Conservation (phyloP, 2,113 vertebrate species). For the Synodontis membranacea region DNA sequence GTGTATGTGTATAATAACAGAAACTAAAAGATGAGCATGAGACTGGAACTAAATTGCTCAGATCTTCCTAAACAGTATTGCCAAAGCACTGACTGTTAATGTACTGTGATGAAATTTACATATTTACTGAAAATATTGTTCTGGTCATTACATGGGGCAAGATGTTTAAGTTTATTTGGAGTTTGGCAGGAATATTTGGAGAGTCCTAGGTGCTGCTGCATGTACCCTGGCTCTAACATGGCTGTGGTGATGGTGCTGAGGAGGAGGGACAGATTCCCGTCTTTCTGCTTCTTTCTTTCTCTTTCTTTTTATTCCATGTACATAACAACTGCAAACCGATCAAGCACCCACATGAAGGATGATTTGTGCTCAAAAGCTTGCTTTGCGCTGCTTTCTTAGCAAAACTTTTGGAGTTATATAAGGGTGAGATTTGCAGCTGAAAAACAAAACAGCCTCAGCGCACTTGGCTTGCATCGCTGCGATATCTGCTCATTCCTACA, state of each 20-base stretch:
- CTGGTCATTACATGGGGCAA: neutral
- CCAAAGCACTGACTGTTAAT: conserved; percentile 9
- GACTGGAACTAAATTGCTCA: conserved; percentile 9
- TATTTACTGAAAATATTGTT: conserved; percentile 11
- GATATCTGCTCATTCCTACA: conserved; percentile 16
- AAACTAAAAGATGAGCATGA: conserved; percentile 25
- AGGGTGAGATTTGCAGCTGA: conserved; percentile 18
- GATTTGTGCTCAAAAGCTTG: neutral
- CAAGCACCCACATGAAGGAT: conserved; percentile 11
- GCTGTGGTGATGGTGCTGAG: conserved; percentile 32
- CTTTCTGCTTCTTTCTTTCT: neutral
- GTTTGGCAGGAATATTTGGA: conserved; percentile 1
- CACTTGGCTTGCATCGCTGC: conserved; percentile 10
- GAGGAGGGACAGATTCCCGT: conserved; percentile 25
- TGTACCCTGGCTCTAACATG: conserved; percentile 56
- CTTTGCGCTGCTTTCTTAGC: conserved; percentile 13
- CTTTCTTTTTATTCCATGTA: neutral
- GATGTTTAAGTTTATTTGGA: conserved; percentile 10
- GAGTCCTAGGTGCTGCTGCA: conserved; percentile 48
- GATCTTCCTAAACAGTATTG: neutral
- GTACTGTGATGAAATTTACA: conserved; percentile 29
- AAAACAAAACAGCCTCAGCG: conserved; percentile 11
- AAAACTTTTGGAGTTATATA: conserved; percentile 25
- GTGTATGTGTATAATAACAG: conserved; percentile 6
- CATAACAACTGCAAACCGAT: neutral